Evolutionary conservation across 2,113 vertebrate genomes (phyloP).

Genomic region (Aleadryas rufinucha): DNA sequence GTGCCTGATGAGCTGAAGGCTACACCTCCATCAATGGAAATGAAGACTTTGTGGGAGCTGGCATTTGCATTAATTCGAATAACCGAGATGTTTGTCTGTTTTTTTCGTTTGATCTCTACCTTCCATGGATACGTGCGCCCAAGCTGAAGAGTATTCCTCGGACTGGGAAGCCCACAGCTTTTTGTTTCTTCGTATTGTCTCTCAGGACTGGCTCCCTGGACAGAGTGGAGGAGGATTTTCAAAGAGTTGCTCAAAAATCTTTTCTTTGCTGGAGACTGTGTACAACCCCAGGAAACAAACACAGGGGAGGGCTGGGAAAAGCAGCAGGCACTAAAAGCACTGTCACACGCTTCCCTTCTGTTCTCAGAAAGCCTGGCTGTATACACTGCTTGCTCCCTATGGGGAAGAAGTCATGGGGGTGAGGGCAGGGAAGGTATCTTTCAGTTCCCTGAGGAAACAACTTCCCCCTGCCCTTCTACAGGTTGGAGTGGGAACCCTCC

Average conservation of each 20-base stretch:
- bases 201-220: neutral
- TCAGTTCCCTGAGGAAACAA: neutral
- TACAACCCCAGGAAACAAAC: neutral
- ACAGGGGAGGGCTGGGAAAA: neutral
- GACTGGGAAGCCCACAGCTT: neutral
- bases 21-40: neutral
- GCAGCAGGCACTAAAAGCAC: neutral
- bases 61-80: neutral
- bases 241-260: neutral
- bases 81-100: neutral
- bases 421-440: neutral
- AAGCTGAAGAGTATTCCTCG: neutral
- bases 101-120: neutral
- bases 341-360: neutral
- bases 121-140: neutral
- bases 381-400: neutral
- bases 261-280: neutral
- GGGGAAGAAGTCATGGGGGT: neutral
- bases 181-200: neutral
- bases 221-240: neutral
- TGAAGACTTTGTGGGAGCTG: constrained; percentile 10
- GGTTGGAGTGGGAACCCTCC: neutral
- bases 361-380: neutral
- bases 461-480: neutral
- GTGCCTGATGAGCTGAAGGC: neutral